Evolutionary conservation across 2,888 invertebrate genomes (phyloP).

Genomic region (Phaedon cochleariae): DNA sequence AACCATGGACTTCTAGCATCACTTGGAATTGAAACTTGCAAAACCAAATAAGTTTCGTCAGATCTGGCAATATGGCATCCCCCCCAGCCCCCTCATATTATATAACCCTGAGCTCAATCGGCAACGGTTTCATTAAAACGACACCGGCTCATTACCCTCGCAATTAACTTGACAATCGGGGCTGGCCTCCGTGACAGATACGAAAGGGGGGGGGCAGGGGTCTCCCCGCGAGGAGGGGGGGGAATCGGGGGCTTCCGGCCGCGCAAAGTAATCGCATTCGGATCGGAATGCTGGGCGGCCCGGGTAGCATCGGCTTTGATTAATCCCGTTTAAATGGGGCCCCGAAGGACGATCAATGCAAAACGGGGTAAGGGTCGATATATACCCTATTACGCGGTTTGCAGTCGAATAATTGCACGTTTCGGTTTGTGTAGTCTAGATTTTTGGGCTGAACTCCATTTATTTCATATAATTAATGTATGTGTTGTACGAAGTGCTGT

Average conservation of each 20-base stretch:
- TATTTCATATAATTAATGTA: too few species aligned
- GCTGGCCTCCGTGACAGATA: constrained; percentile 20
- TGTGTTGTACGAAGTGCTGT: too few species aligned
- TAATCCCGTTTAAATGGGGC: constrained; percentile 16
- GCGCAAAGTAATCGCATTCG: constrained; percentile 10
- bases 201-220: neutral
- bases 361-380: neutral
- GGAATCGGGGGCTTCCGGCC: neutral
- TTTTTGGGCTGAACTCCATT: neutral
- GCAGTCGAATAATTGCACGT: neutral
- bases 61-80: neutral
- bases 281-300: constrained; percentile 11
- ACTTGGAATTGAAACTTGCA: too few species aligned
- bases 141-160: constrained; percentile 48
- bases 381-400: neutral
- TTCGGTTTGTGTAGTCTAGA: neutral
- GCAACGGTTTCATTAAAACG: constrained; percentile 48
- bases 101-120: neutral
- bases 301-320: constrained; percentile 4
- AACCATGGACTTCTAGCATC: too few species aligned
- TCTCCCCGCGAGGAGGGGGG: neutral
- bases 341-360: constrained; percentile 7
- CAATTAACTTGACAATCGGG: constrained; percentile 48
- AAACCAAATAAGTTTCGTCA: too few species aligned
- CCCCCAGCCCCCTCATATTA: too few species aligned